Base-by-base conservation (phyloP, 2,888 invertebrate genomes). In the Zeuzera pyrina region DNA sequence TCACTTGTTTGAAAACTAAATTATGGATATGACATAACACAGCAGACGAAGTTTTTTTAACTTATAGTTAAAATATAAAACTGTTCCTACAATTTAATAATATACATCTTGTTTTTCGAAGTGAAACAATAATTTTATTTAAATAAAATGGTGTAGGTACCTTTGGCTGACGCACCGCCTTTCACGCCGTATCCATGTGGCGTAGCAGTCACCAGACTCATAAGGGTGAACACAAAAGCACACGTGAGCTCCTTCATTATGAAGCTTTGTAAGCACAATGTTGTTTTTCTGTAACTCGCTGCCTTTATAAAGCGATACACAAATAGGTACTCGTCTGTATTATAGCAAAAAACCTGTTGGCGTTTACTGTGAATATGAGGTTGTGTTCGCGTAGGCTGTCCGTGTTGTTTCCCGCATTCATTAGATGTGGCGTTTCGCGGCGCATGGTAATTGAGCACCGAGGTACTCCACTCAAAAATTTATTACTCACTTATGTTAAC, bases 231-330 rank as follows among this genome's bases (percentile, higher is more conserved):
- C 52, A 74, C 56, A 38, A 69, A 47, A 38, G 57, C 69, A 65
- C 64, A 67, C 43, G 44, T 56, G 61, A 74, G 73, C 77, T 73
- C 72, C 81, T 77, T 78, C 64, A 58, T 64, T 37, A 49, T 57
- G 69, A 64, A 79, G 74, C 79, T 69, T 66, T 62, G 60, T 54
- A 65, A 57, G 51, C 57, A 69, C 64, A 73, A 67, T 79, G 72
- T 59, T 66, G 58, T 60, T 65, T 59, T 57, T 62, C 49, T 47
- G 51, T 50, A 47, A 44, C 45, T 53, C 55, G 49, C 60, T 55
- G 68, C 65, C 67, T 74, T 81, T 81, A 79, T 81, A 81, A 79
- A 79, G 71, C 76, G 58, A 71, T 60, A 66, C 72, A 69, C 59
- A 77, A 77, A 78, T 77, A 76, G 61, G 53, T 57, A 55, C 51